phyloP scores from a whole-genome alignment of 2,888 invertebrate species.

The Chouioia cunea region DNA sequence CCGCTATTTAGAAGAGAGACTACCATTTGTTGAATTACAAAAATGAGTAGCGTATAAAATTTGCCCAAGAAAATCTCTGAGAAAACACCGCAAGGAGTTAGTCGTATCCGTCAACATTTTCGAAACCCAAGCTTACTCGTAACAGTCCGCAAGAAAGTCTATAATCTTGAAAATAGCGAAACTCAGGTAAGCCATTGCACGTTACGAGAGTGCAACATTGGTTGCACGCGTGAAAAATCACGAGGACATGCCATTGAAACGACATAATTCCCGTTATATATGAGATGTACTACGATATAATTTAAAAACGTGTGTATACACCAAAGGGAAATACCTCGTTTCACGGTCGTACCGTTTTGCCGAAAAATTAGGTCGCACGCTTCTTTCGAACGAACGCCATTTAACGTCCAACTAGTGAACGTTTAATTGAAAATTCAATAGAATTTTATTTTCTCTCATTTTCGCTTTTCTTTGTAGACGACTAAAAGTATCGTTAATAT shows the following conservation, averaged over 20 bases:
- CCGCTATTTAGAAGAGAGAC: no score
- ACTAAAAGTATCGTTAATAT: constrained; percentile 29
- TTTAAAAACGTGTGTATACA: constrained; percentile 33
- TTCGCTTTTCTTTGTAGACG: no score
- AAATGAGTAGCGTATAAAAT: no score
- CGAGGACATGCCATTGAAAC: constrained; percentile 29
- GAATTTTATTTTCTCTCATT: no score
- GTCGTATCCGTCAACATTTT: no score
- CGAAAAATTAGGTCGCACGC: constrained; percentile 51
- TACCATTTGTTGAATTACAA: no score
- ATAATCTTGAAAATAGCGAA: constrained; percentile 1
- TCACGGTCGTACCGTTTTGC: constrained; percentile 50
- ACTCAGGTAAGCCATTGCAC: no score
- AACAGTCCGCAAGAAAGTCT: not conserved
- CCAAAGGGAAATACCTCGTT: constrained; percentile 48
- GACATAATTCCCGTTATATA: constrained; percentile 38
- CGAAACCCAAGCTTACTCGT: no score
- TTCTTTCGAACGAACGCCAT: constrained; percentile 10
- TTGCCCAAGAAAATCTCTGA: no score
- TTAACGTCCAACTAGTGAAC: constrained; percentile 36
- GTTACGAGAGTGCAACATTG: not conserved
- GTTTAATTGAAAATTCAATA: no score
- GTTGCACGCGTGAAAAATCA: constrained; percentile 8
- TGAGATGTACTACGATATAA: not conserved
- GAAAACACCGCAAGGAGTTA: no score